These are phyloP conservation scores for Teleogryllus oceanicus DNA, from an alignment of 2,888 invertebrate species.

Conservation along the genomic window DNA sequence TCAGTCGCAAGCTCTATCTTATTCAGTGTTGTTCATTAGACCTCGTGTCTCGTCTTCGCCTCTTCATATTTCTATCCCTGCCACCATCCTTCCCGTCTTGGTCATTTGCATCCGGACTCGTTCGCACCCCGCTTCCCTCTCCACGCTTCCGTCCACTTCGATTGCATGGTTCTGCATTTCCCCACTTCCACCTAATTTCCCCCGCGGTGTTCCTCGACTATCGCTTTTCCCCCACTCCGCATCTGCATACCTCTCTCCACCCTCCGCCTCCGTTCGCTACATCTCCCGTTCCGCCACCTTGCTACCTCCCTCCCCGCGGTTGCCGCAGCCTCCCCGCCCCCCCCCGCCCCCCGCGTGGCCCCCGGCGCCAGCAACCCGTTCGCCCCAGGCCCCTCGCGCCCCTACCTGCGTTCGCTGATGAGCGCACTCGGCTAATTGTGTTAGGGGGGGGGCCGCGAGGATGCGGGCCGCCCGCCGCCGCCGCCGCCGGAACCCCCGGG, in stretches of 20 bases:
- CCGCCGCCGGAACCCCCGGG: neutral
- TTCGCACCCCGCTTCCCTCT: neutral
- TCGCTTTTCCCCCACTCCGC: neutral
- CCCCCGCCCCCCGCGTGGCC: no score
- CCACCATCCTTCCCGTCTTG: no score
- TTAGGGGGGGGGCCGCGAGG: neutral
- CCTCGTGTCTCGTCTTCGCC: no score
- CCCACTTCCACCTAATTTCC: neutral
- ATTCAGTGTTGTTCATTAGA: no score
- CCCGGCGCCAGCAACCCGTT: no score
- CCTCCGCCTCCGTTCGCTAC: neutral
- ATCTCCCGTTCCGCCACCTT: no score
- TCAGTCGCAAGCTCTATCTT: no score
- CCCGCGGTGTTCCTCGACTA: neutral
- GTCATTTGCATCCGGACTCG: neutral
- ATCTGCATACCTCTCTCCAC: neutral
- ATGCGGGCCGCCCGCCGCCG: neutral
- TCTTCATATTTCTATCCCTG: no score
- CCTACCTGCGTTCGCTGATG: constrained; percentile 2
- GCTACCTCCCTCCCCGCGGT: no score
- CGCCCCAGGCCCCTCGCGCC: neutral
- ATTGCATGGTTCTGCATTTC: neutral
- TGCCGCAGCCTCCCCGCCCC: no score
- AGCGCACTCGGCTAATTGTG: constrained; percentile 11
- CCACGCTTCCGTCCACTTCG: neutral